Percentiles rank a stretch among this genome's conserved stretches.
These are phyloP conservation scores for Charaxes varanes DNA, from an alignment of 1,140 invertebrate genomes.

Conservation along the genomic window DNA sequence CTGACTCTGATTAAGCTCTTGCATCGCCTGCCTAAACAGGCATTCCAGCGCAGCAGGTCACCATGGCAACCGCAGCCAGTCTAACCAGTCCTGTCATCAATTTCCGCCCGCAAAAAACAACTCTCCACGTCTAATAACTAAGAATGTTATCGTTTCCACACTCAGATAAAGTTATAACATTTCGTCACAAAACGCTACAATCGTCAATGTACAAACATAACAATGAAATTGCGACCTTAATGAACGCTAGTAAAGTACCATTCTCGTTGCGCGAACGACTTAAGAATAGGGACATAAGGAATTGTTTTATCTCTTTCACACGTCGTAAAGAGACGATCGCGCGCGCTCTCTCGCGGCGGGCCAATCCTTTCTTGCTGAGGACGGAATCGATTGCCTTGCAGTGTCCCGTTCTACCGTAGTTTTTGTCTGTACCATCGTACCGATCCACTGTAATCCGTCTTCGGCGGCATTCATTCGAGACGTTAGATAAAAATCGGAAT, in stretches of 20 bases:
- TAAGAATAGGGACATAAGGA: slow-evolving; percentile 71
- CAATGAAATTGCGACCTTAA: slow-evolving; percentile 70
- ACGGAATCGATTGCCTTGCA: slow-evolving; percentile 58
- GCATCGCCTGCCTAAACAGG: slow-evolving; percentile 31
- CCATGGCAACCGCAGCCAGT: slow-evolving; percentile 53
- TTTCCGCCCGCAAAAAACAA: slow-evolving; percentile 36
- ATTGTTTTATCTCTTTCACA: slow-evolving; percentile 72
- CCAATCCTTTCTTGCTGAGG: slow-evolving; percentile 54
- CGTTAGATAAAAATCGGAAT: slow-evolving; percentile 67
- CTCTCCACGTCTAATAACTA: slow-evolving; percentile 37
- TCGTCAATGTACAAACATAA: slow-evolving; percentile 57
- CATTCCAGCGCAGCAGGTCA: slow-evolving; percentile 59
- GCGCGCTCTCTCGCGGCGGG: slow-evolving; percentile 41
- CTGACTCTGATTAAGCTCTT: slow-evolving; percentile 44
- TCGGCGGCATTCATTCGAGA: slow-evolving; percentile 59
- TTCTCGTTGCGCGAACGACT: slow-evolving; percentile 56
- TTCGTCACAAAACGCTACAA: slow-evolving; percentile 50
- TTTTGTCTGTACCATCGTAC: slow-evolving; percentile 44
- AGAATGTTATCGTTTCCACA: slow-evolving; percentile 40
- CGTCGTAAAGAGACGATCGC: slow-evolving; percentile 61
- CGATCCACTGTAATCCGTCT: slow-evolving; percentile 63
- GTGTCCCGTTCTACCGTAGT: slow-evolving; percentile 60
- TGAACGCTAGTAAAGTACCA: slow-evolving; percentile 52
- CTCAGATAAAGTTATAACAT: slow-evolving; percentile 67
- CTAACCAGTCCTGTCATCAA: slow-evolving; percentile 23